Percentiles rank a stretch among this genome's conserved stretches.
Evolutionary conservation across 1,140 invertebrate species (phyloP).

Genomic region (Pentalonia nigronervosa): DNA sequence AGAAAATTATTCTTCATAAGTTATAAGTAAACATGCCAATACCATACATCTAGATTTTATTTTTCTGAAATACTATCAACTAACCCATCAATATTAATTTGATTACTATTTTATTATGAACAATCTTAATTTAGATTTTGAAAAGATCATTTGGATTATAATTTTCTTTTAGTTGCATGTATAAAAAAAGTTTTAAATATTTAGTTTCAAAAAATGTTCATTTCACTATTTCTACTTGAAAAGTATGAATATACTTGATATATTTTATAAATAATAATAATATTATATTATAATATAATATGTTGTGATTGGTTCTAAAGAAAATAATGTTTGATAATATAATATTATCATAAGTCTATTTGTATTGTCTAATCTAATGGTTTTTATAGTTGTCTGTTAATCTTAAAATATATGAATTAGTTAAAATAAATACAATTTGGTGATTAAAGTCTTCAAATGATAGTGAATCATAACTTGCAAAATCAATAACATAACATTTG

Average conservation of each 20-base stretch:
- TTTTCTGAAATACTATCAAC: background rate
- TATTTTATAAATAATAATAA: background rate
- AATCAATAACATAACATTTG: constrained; percentile 22
- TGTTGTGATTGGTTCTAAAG: background rate
- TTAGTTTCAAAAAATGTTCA: background rate
- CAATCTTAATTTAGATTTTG: background rate
- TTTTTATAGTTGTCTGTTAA: background rate
- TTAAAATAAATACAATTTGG: background rate
- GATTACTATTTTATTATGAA: background rate
- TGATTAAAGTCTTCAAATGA: background rate
- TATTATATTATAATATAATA: background rate
- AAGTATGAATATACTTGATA: background rate
- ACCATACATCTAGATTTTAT: background rate
- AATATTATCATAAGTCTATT: background rate
- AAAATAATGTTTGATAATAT: background rate
- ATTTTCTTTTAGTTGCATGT: background rate
- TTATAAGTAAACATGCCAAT: background rate
- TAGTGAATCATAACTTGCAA: background rate
- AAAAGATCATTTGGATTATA: background rate
- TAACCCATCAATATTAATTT: background rate
- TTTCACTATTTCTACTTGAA: background rate
- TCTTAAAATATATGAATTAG: background rate
- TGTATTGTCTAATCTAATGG: background rate
- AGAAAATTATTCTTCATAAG: background rate
- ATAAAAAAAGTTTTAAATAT: background rate